Evolutionary conservation across 2,888 invertebrate genomes (phyloP), one percentile per base, ranked within the genome.

Genomic region (Nomada flava): DNA sequence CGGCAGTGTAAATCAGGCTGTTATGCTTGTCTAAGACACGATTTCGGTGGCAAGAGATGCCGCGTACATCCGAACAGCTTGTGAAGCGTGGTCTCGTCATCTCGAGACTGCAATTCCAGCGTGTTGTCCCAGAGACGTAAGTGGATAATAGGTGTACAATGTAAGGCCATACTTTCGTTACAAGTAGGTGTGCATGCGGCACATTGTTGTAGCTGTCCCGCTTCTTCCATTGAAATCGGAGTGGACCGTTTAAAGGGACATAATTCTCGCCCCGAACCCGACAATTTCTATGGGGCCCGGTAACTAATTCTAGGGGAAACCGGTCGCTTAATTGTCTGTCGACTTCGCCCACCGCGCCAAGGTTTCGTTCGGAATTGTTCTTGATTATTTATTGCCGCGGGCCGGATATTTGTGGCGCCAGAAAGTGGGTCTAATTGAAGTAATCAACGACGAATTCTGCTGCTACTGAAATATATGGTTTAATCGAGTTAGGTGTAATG

Each of bases 71-170:
- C 73, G 81, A 88, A 80, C 85, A 79, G 76, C 83, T 85, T 74
- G 87, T 79, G 69, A 88, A 89, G 85, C 89, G 88, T 82, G 90
- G 89, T 85, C 88, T 90, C 84, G 86, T 89, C 86, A 88, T 91
- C 85, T 89, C 89, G 85, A 88, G 88, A 71, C 87, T 86, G 87
- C 91, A 91, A 90, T 91, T 91, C 76, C 88, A 90, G 73, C 89
- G 90, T 88, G 91, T 90, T 89, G 90, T 91, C 85, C 88, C 90
- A 85, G 84, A 91, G 89, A 82, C 87, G 91, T 91, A 91, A 91
- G 91, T 91, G 91, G 89, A 91, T 91, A 91, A 91, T 91, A 82
- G 89, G 85, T 86, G 86, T 77, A 82, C 88, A 82, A 85, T 88
- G 85, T 88, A 87, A 88, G 89, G 79, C 87, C 85, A 79, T 80